Conservation (phyloP, 2,797 vertebrate genomes). For the Rachycentron canadum region DNA sequence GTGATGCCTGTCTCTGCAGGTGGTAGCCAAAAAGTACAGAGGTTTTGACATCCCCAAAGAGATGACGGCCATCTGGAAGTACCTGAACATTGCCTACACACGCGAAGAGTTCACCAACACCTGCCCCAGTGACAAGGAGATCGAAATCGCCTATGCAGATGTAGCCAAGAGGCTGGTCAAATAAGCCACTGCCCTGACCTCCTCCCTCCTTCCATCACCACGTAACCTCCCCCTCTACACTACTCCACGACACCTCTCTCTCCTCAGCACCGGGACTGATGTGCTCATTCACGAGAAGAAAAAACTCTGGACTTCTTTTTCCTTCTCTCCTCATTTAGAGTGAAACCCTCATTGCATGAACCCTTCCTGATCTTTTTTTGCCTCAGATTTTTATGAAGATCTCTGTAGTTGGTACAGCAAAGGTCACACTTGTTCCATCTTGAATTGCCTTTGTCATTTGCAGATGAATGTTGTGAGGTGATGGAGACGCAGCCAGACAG, state of each 20-base stretch:
- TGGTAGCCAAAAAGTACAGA: conserved; percentile 97
- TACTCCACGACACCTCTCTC: conserved; percentile 3
- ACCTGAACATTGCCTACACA: conserved; percentile 93
- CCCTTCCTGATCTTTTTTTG: conserved; percentile 10
- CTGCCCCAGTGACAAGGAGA: conserved; percentile 97
- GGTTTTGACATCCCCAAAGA: conserved; percentile 96
- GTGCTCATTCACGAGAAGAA: conserved; percentile 75
- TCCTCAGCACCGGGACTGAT: conserved; percentile 70
- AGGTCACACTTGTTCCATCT: conserved; percentile 35
- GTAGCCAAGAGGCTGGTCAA: conserved; percentile 98
- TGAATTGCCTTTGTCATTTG: conserved; percentile 40
- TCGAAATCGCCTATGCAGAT: conserved; percentile 96
- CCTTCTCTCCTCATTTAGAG: conserved; percentile 73
- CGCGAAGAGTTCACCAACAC: conserved; percentile 99
- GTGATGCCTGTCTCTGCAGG: conserved; percentile 78
- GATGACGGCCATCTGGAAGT: conserved; percentile 96
- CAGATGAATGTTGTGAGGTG: conserved; percentile 48
- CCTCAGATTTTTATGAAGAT: conserved; percentile 58
- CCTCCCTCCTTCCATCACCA: not conserved
- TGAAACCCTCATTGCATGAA: conserved; percentile 52
- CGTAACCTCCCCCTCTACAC: not conserved
- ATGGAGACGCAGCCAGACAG: conserved; percentile 36
- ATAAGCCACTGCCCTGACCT: conserved; percentile 77
- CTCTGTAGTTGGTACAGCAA: conserved; percentile 51
- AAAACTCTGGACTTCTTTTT: conserved; percentile 80